These are phyloP conservation scores for Phenacoccus solenopsis DNA, from an alignment of 1,140 invertebrate species.

Conservation along the genomic window DNA sequence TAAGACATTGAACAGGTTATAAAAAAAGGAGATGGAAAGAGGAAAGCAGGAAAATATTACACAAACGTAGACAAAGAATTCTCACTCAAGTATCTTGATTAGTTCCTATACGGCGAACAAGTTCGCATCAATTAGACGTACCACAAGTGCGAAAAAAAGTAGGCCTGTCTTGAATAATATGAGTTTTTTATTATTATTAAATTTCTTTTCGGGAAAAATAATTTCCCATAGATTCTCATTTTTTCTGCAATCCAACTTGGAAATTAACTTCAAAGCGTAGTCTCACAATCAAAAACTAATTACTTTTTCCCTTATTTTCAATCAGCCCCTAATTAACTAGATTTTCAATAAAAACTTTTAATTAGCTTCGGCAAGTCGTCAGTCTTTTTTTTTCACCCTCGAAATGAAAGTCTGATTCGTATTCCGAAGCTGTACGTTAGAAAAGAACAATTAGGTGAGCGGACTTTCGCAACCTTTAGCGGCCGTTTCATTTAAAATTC, in stretches of 20 bases:
- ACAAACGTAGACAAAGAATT: too few relatives aligned
- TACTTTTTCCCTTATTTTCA: constrained; percentile 12
- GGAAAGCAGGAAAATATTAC: too few relatives aligned
- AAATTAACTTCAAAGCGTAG: constrained; percentile 2
- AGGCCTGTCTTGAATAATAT: too few relatives aligned
- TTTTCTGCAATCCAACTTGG: neutral
- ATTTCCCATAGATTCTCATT: neutral
- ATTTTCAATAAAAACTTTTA: constrained; percentile 15
- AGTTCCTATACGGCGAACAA: too few relatives aligned
- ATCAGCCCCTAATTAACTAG: constrained; percentile 10
- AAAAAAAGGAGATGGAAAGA: too few relatives aligned
- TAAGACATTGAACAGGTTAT: too few relatives aligned
- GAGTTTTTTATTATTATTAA: neutral
- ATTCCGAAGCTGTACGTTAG: constrained; percentile 5
- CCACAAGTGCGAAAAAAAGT: too few relatives aligned
- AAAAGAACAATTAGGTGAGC: constrained; percentile 17
- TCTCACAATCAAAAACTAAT: neutral
- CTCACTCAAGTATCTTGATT: too few relatives aligned
- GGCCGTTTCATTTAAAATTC: constrained; percentile 16
- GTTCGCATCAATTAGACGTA: too few relatives aligned
- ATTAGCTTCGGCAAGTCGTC: constrained; percentile 5
- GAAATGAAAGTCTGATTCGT: constrained; percentile 9
- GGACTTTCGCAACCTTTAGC: constrained; percentile 14
- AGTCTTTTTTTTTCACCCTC: neutral
- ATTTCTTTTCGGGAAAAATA: neutral